Evolutionary conservation across 2,113 vertebrate genomes (phyloP).

Genomic region (Lates calcarifer): DNA sequence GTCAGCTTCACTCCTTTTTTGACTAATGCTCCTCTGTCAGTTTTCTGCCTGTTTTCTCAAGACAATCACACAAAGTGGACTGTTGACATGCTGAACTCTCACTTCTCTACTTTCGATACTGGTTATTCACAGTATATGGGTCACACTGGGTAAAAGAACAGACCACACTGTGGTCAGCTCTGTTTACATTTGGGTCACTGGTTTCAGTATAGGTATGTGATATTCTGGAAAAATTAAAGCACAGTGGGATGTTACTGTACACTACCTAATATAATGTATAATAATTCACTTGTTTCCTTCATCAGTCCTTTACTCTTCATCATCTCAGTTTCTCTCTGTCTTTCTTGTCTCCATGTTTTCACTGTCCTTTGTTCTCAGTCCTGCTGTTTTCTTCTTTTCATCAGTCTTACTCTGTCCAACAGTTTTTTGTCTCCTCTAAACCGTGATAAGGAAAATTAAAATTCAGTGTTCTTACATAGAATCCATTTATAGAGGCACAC

Average conservation of each 20-base stretch:
- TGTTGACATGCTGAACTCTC: background rate
- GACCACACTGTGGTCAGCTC: background rate
- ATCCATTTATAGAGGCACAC: background rate
- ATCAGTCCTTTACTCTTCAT: background rate
- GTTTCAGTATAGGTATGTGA: constrained; percentile 1
- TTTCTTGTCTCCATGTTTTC: constrained; percentile 1
- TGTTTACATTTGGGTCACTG: background rate
- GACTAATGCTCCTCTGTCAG: constrained; percentile 31
- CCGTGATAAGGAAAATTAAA: background rate
- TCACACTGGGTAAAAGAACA: constrained; percentile 10
- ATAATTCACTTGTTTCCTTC: background rate
- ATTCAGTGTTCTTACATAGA: background rate
- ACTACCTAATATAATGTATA: background rate
- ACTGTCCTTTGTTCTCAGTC: too few species aligned
- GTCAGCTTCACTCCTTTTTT: constrained; percentile 12
- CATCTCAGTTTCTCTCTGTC: background rate
- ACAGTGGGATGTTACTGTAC: background rate
- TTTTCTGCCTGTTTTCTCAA: constrained; percentile 13
- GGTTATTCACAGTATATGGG: background rate
- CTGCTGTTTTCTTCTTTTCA: background rate
- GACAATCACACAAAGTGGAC: constrained; percentile 5
- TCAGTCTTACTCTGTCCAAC: background rate
- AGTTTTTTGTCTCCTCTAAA: background rate
- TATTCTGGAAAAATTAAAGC: constrained; percentile 9
- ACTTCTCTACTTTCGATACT: constrained; percentile 4